phyloP scores from a whole-genome alignment of 2,113 vertebrate species.

The Leucosticte australis region DNA sequence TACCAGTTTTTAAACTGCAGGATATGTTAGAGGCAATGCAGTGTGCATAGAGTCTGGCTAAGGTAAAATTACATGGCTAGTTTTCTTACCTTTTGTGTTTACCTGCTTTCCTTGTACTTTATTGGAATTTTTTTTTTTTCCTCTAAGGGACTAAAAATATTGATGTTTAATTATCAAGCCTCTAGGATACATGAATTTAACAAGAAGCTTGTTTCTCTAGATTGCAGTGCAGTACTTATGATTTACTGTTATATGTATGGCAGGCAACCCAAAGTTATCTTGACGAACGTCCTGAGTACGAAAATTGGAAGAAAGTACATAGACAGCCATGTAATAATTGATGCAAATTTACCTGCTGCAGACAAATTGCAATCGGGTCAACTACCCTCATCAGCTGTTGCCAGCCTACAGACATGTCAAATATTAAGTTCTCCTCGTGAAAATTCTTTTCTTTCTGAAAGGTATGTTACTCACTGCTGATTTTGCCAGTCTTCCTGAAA shows the following conservation, averaged over 20 bases:
- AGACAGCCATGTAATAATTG: slow-evolving; percentile 69
- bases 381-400: slow-evolving; percentile 73
- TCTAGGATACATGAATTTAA: not conserved
- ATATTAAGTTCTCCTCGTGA: slow-evolving; percentile 72
- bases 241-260: slow-evolving; percentile 72
- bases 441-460: slow-evolving; percentile 74
- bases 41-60: not conserved
- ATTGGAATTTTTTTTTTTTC: not conserved
- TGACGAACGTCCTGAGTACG: slow-evolving; percentile 79
- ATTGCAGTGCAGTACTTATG: slow-evolving; percentile 61
- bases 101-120: not conserved
- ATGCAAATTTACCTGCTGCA: slow-evolving; percentile 76
- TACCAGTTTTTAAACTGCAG: not conserved
- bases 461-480: slow-evolving; percentile 74
- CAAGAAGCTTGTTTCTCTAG: slow-evolving; percentile 20
- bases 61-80: not conserved
- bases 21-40: not conserved
- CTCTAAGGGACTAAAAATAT: not conserved
- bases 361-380: slow-evolving; percentile 69
- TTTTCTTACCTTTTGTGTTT: not conserved
- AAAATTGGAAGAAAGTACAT: slow-evolving; percentile 81
- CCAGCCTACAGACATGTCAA: slow-evolving; percentile 71
- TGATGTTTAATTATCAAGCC: not conserved
- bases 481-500: slow-evolving; percentile 63
- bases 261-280: slow-evolving; percentile 81